Evolutionary conservation across 2,113 vertebrate species (phyloP).

Genomic region (Anas platyrhynchos): DNA sequence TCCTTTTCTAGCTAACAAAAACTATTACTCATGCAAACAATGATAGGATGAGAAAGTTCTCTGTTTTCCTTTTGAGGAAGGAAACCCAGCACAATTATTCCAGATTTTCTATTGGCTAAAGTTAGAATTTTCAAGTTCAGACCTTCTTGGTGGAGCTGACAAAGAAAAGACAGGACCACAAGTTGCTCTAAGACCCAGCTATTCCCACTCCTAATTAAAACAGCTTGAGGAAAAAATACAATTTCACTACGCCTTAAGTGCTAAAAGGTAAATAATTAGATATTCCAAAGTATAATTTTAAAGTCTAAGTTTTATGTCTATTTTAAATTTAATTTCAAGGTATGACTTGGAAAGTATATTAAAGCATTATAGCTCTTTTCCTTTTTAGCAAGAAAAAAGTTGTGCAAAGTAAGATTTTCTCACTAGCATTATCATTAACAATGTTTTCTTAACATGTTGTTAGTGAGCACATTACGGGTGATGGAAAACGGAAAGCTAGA

Average conservation of each 20-base stretch:
- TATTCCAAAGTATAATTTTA: neutral
- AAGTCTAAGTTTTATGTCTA: neutral
- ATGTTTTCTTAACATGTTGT: neutral
- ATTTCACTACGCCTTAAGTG: neutral
- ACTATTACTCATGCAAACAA: neutral
- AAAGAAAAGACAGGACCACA: neutral
- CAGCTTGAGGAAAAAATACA: neutral
- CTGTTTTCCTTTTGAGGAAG: neutral
- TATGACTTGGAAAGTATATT: neutral
- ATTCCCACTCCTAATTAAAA: neutral
- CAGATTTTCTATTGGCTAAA: neutral
- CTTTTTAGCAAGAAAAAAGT: neutral
- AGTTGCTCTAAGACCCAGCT: neutral
- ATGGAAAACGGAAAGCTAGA: neutral
- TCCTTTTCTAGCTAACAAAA: neutral
- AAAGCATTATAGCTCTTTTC: neutral
- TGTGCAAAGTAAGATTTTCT: neutral
- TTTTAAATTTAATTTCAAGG: neutral
- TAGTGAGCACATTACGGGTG: neutral
- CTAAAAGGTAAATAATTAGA: neutral
- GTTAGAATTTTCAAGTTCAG: conserved; percentile 12
- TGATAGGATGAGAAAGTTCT: neutral
- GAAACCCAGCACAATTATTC: neutral
- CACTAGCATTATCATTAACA: neutral
- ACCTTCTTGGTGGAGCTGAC: conserved; percentile 3